Base-by-base conservation (phyloP, 1,140 invertebrate species). In the Zaprionus africanus region DNA sequence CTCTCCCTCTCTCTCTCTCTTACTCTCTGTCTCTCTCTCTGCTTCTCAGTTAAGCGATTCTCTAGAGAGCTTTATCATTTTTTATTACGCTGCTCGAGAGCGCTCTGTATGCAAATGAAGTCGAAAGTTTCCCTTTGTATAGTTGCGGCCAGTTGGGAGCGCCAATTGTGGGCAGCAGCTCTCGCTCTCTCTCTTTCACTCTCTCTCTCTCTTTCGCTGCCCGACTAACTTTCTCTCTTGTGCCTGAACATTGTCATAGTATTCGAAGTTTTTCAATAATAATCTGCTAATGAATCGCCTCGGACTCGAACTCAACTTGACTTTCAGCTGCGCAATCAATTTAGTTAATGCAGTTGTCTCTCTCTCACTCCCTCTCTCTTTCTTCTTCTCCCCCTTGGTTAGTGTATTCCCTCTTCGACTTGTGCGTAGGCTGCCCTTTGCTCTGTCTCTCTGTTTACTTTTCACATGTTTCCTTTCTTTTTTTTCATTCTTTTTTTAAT, bases 31-130 rank as follows among this genome's bases (percentile, higher is more conserved):
- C 38, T 38, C 22, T 34, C 13, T 22, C 24, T 36, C 60, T 24
- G 49, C 56, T 59, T 54, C 41, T 34, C 46, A 13, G 57, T 58
- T 59, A 9, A 51, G 59, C 49, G 54, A 15, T 66, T 86, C 83
- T 82, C 82, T 59, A 17, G 85, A 90, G 85, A 81, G 83, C 90
- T 90, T 90, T 90, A 90, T 90, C 85, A 90, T 90, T 90, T 90
- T 88, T 90, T 90, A 90, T 90, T 90, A 85, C 85, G 77, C 77
- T 90, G 88, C 85, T 90, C 81, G 85, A 90, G 85, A 85, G 85
- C 85, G 86, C 85, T 90, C 90, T 90, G 85, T 90, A 90, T 90
- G 85, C 85, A 90, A 90, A 90, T 90, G 85, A 90, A 90, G 86
- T 82, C 76, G 85, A 90, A 90, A 90, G 85, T 90, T 90, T 90